Evolutionary conservation across 1,140 invertebrate species (phyloP).

Genomic region (Zophobas atratus): DNA sequence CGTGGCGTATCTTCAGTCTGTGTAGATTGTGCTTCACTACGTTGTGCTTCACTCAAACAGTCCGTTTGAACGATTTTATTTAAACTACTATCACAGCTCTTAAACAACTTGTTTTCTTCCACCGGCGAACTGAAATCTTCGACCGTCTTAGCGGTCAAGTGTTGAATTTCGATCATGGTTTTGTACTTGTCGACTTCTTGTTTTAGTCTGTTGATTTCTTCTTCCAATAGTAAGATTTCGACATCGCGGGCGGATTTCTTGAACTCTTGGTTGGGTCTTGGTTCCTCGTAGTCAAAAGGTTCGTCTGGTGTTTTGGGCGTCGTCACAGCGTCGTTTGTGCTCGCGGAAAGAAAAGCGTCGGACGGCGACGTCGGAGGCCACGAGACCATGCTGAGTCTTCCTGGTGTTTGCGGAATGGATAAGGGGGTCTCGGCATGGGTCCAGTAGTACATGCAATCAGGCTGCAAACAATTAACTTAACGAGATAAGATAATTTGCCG

Average conservation of each 20-base stretch:
- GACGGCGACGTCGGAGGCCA: conserved; percentile 64
- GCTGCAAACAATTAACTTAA: conserved; percentile 73
- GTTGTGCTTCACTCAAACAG: conserved; percentile 23
- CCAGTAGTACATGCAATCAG: conserved; percentile 92
- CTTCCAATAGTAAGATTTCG: conserved; percentile 65
- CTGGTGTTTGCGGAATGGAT: conserved; percentile 80
- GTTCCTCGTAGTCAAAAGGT: conserved; percentile 20
- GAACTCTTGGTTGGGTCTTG: conserved; percentile 50
- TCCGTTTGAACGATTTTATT: conserved; percentile 51
- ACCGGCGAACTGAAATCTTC: conserved; percentile 69
- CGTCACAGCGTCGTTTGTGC: conserved; percentile 33
- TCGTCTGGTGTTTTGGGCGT: conserved; percentile 39
- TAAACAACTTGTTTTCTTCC: conserved; percentile 62
- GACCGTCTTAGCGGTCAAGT: conserved; percentile 70
- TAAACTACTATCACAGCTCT: conserved; percentile 69
- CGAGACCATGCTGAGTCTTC: conserved; percentile 70
- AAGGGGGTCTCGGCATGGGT: conserved; percentile 81
- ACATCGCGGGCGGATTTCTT: conserved; percentile 63
- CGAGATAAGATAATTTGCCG: not conserved
- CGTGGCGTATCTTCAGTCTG: conserved; percentile 44
- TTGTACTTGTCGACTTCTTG: conserved; percentile 72
- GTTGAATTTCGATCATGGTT: conserved; percentile 70
- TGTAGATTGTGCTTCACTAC: conserved; percentile 45
- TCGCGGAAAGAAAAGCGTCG: conserved; percentile 52
- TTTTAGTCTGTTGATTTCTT: conserved; percentile 70